A percentile compares a stretch with the other conserved stretches of the same genome.
Conservation (phyloP, 2,113 vertebrate genomes). For the Penelope pileata region DNA sequence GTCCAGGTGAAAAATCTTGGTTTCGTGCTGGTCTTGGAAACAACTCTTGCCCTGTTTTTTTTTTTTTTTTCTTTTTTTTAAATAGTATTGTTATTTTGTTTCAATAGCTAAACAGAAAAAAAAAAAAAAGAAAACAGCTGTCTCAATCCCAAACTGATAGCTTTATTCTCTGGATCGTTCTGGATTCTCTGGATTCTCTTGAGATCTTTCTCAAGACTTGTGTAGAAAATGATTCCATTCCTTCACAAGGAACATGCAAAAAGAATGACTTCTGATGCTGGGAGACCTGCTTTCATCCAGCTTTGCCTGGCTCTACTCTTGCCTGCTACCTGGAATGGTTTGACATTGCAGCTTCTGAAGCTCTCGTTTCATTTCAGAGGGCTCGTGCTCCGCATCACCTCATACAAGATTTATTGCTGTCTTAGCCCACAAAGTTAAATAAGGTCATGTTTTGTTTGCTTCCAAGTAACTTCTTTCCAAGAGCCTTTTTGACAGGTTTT, state of each 20-base stretch:
- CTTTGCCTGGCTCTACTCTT: background rate
- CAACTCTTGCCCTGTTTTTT: background rate
- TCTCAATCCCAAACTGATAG: background rate
- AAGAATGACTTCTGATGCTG: background rate
- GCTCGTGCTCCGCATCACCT: background rate
- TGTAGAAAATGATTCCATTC: background rate
- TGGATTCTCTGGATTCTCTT: no score
- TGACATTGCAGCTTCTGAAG: background rate
- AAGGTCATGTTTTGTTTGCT: background rate
- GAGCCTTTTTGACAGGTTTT: background rate
- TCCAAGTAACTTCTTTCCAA: background rate
- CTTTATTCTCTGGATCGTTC: background rate
- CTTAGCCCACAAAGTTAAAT: background rate
- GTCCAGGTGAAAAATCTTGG: background rate
- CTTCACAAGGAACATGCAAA: background rate
- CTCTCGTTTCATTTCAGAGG: background rate
- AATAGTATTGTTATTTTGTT: background rate
- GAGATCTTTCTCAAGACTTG: background rate
- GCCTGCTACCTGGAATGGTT: background rate
- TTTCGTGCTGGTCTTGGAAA: background rate
- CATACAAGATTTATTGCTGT: background rate
- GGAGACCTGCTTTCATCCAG: background rate
- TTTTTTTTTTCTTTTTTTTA: no score
- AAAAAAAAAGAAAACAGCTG: no score
- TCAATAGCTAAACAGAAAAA: background rate